Percentiles rank a stretch among this genome's conserved stretches.
Evolutionary conservation across 53 echinoderm and acorn worm species (phyloP).

Genomic region (Holothuria scabra): DNA sequence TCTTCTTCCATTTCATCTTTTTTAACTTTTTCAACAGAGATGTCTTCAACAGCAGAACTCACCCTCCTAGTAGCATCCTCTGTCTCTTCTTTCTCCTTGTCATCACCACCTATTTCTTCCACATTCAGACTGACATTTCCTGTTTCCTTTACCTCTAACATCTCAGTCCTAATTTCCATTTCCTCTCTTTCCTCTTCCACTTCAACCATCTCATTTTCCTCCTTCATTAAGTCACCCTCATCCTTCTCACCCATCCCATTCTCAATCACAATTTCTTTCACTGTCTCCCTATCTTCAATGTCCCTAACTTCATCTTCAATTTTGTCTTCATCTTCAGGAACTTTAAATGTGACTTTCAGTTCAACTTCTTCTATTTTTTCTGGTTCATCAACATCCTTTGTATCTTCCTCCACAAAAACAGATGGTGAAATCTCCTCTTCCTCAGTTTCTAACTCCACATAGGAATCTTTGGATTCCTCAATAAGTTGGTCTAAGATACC

Average conservation of each 20-base stretch:
- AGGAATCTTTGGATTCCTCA: slow-evolving; percentile 27
- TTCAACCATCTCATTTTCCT: slow-evolving; percentile 25
- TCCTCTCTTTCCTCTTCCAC: slow-evolving; percentile 5
- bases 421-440: no score
- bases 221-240: slow-evolving; percentile 26
- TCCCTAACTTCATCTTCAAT: slow-evolving; percentile 1
- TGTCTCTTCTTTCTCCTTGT: no score
- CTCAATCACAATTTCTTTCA: slow-evolving; percentile 25
- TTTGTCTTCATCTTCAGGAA: slow-evolving; percentile 21
- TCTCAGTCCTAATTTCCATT: neutral
- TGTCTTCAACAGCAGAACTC: no score
- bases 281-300: neutral
- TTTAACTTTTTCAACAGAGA: neutral
- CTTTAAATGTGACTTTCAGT: neutral
- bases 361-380: neutral
- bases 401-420: no score
- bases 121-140: neutral
- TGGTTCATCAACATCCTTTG: slow-evolving; percentile 6
- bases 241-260: slow-evolving; percentile 29
- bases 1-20: neutral
- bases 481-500: slow-evolving; percentile 41
- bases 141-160: neutral
- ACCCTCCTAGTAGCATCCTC: no score
- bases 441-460: no score
- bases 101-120: no score